Evolutionary conservation across 2,888 invertebrate species (phyloP).

Genomic region (Drepanosiphum platanoidis): DNA sequence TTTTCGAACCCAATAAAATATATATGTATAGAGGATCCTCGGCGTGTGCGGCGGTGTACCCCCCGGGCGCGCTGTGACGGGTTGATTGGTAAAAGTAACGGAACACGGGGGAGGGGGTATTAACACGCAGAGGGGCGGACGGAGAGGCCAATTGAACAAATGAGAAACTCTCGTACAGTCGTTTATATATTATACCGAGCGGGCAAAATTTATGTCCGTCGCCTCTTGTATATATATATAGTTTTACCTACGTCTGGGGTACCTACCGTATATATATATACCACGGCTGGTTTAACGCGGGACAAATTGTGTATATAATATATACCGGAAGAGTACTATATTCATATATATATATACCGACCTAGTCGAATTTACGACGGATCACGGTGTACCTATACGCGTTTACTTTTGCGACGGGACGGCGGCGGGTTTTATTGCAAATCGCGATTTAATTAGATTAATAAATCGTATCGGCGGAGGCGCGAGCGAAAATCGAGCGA

Average conservation of each 20-base stretch:
- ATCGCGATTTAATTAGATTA: slow-evolving; percentile 31
- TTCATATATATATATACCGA: not conserved
- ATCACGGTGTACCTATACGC: not conserved
- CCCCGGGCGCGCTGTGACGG: slow-evolving; percentile 10
- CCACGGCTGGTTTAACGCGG: not conserved
- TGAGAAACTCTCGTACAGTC: slow-evolving; percentile 52
- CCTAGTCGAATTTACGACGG: slow-evolving; percentile 19
- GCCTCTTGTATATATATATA: too few species aligned
- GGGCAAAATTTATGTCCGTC: slow-evolving; percentile 42
- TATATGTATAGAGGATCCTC: not conserved
- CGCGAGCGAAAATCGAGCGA: not conserved
- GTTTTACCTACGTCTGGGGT: not conserved
- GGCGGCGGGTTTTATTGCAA: slow-evolving; percentile 13
- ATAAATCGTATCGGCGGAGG: slow-evolving; percentile 8
- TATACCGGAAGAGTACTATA: not conserved
- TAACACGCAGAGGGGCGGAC: slow-evolving; percentile 55
- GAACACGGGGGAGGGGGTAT: not conserved
- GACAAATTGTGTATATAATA: slow-evolving; percentile 26
- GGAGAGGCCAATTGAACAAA: slow-evolving; percentile 56
- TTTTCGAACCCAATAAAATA: slow-evolving; percentile 32
- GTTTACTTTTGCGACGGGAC: not conserved
- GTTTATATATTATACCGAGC: slow-evolving; percentile 18
- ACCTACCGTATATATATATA: not conserved
- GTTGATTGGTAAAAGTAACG: slow-evolving; percentile 43
- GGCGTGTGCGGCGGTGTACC: too few species aligned